phyloP scores from a whole-genome alignment of 2,888 invertebrate genomes.

The Pristionchus mayeri region DNA sequence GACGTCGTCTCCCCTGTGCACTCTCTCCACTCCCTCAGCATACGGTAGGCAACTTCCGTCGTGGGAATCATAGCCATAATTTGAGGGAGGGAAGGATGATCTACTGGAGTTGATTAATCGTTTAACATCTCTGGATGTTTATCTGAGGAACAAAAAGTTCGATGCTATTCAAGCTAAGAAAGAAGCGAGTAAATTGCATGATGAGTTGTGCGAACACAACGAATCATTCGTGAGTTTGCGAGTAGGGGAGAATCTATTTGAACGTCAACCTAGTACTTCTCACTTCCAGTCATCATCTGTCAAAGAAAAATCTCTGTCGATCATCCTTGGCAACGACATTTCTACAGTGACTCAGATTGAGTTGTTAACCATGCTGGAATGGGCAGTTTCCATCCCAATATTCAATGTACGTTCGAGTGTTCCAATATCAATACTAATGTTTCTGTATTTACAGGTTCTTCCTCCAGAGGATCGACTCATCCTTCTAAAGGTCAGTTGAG shows the following conservation, averaged over 20 bases:
- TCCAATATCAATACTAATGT: no score
- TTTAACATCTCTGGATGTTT: constrained; percentile 61
- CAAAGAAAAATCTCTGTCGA: constrained; percentile 48
- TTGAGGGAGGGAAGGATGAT: constrained; percentile 41
- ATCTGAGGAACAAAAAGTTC: constrained; percentile 65
- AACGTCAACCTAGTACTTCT: background rate
- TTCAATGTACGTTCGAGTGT: no score
- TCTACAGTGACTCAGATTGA: constrained; percentile 77
- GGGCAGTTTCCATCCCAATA: constrained; percentile 96
- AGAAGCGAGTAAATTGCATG: constrained; percentile 67
- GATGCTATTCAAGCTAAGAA: constrained; percentile 67
- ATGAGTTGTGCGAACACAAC: constrained; percentile 38
- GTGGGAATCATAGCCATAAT: background rate
- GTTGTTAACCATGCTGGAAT: constrained; percentile 93
- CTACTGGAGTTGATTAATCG: constrained; percentile 50
- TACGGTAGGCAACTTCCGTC: background rate
- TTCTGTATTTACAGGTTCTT: no score
- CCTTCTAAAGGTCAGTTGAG: constrained; percentile 66
- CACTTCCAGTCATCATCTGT: constrained; percentile 23
- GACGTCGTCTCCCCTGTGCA: constrained; percentile 54
- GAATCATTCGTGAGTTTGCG: constrained; percentile 21
- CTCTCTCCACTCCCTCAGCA: constrained; percentile 48
- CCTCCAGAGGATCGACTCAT: constrained; percentile 90
- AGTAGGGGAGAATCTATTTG: background rate
- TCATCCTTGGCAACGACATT: constrained; percentile 67